Evolutionary conservation across 2,113 vertebrate species (phyloP), one percentile per base, ranked within the genome.

Genomic region (Tupaia tana): DNA sequence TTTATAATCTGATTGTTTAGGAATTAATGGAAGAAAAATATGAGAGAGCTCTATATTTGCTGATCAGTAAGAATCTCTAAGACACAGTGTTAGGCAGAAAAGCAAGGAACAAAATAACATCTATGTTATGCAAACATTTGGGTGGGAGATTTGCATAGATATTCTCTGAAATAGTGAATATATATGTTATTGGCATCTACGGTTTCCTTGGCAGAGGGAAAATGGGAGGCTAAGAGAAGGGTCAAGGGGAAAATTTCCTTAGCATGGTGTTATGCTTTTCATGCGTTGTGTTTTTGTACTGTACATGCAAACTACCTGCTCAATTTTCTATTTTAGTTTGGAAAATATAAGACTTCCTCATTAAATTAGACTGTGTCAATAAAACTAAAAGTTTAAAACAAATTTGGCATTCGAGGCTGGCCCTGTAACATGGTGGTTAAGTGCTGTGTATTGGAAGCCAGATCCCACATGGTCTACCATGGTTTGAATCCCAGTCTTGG

Each of bases 11-110:
- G 56, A 83, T 83, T 81, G 4, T 19, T 86, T 81, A 90, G 70
- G 20, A 89, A 89, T 31, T 87, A 70, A 83, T 95, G 70, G 22
- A 84, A 92, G 54, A 15, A 7, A 70, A 81, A 29, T 79, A 61
- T 58, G 34, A 87, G 71, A 91, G 3, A 54, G 15, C 31, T 89
- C 58, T 56, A 6, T 29, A 58, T 69, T 5, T 64, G 66, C 34
- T 63, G 13, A 86, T 64, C 20, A 81, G 14, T 64, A 83, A 52
- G 63, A 10, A 29, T 61, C 34, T 67, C 54, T 90, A 70, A 74
- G 61, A 52, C 15, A 73, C 5, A 59, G 1, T 18, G 56, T 86
- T 56, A 61, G 43, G 43, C n/a, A 34, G 59, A 56, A 88, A 96
- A 75, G 59, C 25, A n/a, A 89, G 22, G 24, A 82, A 69, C 29